A percentile compares a stretch with the other conserved stretches of the same genome.
Evolutionary conservation across 1,140 invertebrate species (phyloP).

Genomic region (Pachyrhynchus sulphureomaculatus): DNA sequence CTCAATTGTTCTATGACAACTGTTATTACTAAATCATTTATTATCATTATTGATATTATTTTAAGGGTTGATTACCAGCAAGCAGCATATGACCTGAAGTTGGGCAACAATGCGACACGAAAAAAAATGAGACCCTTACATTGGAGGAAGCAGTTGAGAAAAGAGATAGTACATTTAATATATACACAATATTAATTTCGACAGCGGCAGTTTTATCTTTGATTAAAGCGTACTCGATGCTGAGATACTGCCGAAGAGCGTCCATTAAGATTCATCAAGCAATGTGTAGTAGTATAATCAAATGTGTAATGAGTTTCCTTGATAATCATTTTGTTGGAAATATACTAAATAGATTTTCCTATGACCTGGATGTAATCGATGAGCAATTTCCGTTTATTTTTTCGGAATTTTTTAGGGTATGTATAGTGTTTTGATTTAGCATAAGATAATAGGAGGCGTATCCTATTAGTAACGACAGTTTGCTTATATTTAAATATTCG

Average conservation of each 20-base stretch:
- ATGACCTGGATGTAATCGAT: slow-evolving; percentile 41
- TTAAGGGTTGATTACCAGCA: slow-evolving; percentile 34
- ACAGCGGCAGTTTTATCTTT: slow-evolving; percentile 26
- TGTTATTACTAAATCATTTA: too few species aligned
- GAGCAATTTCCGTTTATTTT: slow-evolving; percentile 40
- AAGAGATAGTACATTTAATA: slow-evolving; percentile 21
- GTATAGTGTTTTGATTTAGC: slow-evolving; percentile 7
- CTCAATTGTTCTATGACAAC: too few species aligned
- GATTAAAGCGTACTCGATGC: slow-evolving; percentile 26
- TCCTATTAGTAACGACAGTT: too few species aligned
- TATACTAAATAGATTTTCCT: slow-evolving; percentile 44
- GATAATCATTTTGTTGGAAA: slow-evolving; percentile 43
- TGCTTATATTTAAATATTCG: too few species aligned
- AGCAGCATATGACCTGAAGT: slow-evolving; percentile 3
- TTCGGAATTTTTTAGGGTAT: slow-evolving; percentile 31
- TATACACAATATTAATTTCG: slow-evolving; percentile 30
- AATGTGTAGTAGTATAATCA: slow-evolving; percentile 36
- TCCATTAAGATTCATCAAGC: slow-evolving; percentile 39
- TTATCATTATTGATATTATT: too few species aligned
- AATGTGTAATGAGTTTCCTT: slow-evolving; percentile 40
- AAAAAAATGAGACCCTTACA: slow-evolving; percentile 25
- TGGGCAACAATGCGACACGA: slow-evolving; percentile 21
- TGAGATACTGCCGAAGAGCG: slow-evolving; percentile 27
- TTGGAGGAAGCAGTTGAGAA: slow-evolving; percentile 1
- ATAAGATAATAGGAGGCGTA: too few species aligned